Evolutionary conservation across 1,140 invertebrate genomes (phyloP), one percentile per base, ranked within the genome.

Genomic region (Matsumurasca onukii): DNA sequence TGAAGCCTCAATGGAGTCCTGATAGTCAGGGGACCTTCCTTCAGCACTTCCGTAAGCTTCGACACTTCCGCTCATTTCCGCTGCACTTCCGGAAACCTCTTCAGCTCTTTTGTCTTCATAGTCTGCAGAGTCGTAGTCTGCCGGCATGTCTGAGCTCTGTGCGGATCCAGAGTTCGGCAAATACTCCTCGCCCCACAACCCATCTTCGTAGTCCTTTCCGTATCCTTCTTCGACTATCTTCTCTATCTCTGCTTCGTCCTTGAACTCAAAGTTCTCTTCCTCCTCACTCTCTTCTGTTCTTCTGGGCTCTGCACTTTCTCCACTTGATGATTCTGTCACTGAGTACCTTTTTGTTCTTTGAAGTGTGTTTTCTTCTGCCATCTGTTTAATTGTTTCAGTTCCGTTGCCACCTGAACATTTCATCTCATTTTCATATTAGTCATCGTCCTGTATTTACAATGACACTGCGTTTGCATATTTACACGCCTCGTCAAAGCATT

Each of bases 141-240:
- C 55, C 22, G 55, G 55, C 13, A 59, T 29, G 5, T 51, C 49
- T 3, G 49, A 5, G 3, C 17, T n/a, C n/a, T n/a, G n/a, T n/a
- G n/a, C n/a, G 3, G 49, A 3, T 5, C 13, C 22, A 12, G 22
- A 15, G 25, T 24, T 59, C 5, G 55, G 55, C 2, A 27, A 9
- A 39, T 5, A 5, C 25, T 13, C 55, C 13, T 59, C 24, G 3
- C 30, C 55, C 55, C 55, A 59, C 2, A 27, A 5, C n/a, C 55
- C 55, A n/a, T 59, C 55, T 29, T 59, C 55, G 24, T 59, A 59
- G 55, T 59, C 55, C 30, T 59, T 59, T 27, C 55, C 55, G 25
- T 59, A 59, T 9, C 55, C 55, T 59, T 59, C 55, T 29, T 59
- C 55, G 13, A 27, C 30, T 9, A 59, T 59, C 55, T 59, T 59